phyloP scores from a whole-genome alignment of 2,797 vertebrate genomes.

The Microctenopoma steveboyesi region DNA sequence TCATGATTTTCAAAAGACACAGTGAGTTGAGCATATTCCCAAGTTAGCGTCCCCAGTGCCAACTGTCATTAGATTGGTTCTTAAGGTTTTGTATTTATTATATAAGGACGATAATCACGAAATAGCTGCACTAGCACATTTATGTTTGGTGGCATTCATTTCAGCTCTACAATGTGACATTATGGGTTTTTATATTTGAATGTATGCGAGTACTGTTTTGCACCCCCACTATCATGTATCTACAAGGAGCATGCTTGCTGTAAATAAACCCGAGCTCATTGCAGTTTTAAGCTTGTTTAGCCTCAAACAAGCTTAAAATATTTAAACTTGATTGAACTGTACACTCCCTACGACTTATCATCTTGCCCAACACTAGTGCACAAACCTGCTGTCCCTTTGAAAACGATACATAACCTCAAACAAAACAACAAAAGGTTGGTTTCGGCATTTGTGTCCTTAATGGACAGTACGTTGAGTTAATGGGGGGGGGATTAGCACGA shows the following conservation, averaged over 20 bases:
- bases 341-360: conserved; percentile 37
- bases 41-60: conserved; percentile 2
- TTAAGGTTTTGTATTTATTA: conserved; percentile 7
- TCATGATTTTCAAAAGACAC: conserved; percentile 55
- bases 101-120: neutral
- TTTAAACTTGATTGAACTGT: conserved; percentile 39
- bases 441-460: conserved; percentile 56
- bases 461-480: conserved; percentile 59
- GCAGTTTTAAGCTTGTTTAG: too few species aligned
- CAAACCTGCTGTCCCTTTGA: conserved; percentile 76
- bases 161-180: neutral
- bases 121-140: neutral
- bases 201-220: neutral
- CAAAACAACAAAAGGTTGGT: conserved; percentile 51
- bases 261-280: too few species aligned
- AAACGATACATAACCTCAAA: conserved; percentile 73
- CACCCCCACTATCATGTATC: neutral
- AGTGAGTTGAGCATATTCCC: neutral
- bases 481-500: conserved; percentile 52
- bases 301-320: conserved; percentile 53
- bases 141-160: neutral
- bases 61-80: neutral
- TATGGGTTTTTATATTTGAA: conserved; percentile 3
- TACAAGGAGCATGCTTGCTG: neutral
- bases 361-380: conserved; percentile 77